Conservation (phyloP, 2,797 vertebrate genomes). For the Mycteria americana region DNA sequence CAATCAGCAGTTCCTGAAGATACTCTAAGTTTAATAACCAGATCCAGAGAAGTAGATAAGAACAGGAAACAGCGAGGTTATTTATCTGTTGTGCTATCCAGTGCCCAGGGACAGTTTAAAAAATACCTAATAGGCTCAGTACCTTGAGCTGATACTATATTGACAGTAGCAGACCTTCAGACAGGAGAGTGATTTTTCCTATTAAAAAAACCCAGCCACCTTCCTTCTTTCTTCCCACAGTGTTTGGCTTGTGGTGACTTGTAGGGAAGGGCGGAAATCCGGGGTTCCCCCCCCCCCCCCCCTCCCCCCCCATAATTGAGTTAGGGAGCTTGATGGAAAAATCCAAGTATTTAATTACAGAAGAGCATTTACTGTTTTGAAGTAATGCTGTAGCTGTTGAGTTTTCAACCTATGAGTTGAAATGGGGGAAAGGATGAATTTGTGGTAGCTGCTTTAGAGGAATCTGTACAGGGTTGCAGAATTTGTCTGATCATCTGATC, state of each 20-base stretch:
- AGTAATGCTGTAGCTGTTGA: background rate
- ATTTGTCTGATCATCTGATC: no score
- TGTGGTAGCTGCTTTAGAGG: background rate
- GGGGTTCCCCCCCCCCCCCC: background rate
- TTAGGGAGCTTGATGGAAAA: background rate
- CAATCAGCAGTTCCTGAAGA: background rate
- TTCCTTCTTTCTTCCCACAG: background rate
- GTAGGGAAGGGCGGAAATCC: background rate
- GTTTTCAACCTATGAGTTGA: background rate
- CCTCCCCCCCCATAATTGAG: rapidly evolving
- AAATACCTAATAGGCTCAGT: background rate
- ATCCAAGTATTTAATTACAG: background rate
- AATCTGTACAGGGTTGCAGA: background rate
- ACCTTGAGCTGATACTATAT: background rate
- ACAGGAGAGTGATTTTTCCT: background rate
- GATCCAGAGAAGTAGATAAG: background rate
- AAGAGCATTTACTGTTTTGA: background rate
- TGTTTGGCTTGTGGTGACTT: background rate
- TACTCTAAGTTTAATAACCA: background rate
- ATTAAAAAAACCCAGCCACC: rapidly evolving
- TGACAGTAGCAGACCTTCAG: background rate
- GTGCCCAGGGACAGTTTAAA: background rate
- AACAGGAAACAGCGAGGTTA: background rate
- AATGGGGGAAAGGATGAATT: background rate
- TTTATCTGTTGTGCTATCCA: background rate